A percentile compares a stretch with the other conserved stretches of the same genome.
phyloP scores from a whole-genome alignment of 2,113 vertebrate species.

The Jaculus jaculus region DNA sequence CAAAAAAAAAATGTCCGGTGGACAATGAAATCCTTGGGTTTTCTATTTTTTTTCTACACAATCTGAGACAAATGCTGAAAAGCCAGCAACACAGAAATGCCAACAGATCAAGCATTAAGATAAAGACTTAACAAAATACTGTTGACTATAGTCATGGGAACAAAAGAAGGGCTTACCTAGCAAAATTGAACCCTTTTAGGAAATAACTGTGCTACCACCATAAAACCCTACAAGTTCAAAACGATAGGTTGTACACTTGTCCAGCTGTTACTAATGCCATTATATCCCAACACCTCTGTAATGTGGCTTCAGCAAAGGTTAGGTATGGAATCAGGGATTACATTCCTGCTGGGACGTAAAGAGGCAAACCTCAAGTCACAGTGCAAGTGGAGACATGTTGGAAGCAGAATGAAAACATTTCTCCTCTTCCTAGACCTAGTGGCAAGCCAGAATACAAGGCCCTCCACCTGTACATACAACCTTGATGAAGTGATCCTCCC shows the following conservation, averaged over 20 bases:
- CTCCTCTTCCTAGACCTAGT: background rate
- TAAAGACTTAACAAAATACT: background rate
- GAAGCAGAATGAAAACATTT: background rate
- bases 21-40: background rate
- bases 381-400: background rate
- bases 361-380: background rate
- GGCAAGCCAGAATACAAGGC: background rate
- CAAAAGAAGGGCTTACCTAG: background rate
- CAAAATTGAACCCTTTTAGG: constrained; percentile 35
- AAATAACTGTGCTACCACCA: constrained; percentile 3
- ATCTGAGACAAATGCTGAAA: constrained; percentile 10
- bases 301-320: background rate
- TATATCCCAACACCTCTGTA: background rate
- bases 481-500: background rate
- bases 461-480: background rate
- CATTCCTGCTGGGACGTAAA: background rate
- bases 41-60: background rate
- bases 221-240: background rate
- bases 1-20: background rate
- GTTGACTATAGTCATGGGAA: background rate
- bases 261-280: background rate
- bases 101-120: constrained; percentile 35
- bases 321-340: background rate
- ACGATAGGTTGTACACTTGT: background rate
- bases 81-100: constrained; percentile 11